These are phyloP conservation scores for Echinops telfairi DNA, from an alignment of 2,113 vertebrate genomes.

Conservation along the genomic window DNA sequence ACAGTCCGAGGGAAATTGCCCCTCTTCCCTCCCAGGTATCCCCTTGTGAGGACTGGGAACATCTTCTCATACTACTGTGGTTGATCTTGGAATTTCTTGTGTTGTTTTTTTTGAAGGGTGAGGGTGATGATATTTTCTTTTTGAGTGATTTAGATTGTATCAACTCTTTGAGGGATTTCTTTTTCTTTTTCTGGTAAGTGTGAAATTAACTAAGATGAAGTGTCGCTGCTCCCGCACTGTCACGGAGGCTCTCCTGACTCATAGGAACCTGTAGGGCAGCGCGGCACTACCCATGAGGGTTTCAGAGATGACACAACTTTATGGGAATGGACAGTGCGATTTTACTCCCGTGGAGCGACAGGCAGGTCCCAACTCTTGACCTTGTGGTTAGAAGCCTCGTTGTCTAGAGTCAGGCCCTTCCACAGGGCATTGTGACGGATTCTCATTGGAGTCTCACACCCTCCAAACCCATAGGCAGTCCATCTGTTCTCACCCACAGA, in stretches of 20 bases:
- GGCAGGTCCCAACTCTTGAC: neutral
- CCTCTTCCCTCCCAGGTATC: neutral
- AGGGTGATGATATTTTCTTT: neutral
- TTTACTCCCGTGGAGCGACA: too few relatives aligned
- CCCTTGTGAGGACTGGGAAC: neutral
- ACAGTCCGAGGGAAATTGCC: neutral
- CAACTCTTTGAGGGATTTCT: slow-evolving; percentile 8
- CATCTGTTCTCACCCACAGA: neutral
- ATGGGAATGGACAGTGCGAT: too few relatives aligned
- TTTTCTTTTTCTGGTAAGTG: neutral
- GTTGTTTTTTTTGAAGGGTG: neutral
- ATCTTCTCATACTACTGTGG: neutral
- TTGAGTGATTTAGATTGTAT: neutral
- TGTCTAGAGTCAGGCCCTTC: neutral
- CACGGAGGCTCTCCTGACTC: neutral
- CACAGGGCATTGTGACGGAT: neutral
- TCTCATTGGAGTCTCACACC: neutral
- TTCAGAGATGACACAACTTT: too few relatives aligned
- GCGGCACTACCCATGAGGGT: too few relatives aligned
- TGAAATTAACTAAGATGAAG: neutral
- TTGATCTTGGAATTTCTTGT: neutral
- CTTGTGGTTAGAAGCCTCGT: neutral
- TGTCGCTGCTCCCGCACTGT: neutral
- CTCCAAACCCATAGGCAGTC: neutral
- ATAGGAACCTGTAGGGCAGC: neutral